Evolutionary conservation across 92 coral and sea anemone species (phyloP).

Genomic region (Isaurus tuberculatus): DNA sequence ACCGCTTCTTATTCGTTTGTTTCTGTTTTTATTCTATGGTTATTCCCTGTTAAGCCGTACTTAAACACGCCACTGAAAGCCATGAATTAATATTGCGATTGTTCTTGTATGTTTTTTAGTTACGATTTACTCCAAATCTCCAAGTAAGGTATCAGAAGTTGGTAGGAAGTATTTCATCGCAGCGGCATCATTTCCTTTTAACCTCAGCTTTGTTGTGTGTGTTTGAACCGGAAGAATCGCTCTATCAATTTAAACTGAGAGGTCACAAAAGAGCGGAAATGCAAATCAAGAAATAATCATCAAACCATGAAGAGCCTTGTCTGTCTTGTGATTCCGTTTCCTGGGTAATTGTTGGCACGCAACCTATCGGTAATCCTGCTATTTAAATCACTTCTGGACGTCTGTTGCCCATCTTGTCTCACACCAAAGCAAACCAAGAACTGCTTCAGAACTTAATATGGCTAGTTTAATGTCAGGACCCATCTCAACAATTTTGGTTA

Average conservation of each 20-base stretch:
- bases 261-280: slow-evolving; percentile 40
- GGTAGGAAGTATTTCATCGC: not conserved
- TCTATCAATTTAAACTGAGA: slow-evolving; percentile 17
- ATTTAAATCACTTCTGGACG: slow-evolving; percentile 31
- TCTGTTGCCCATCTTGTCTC: not conserved
- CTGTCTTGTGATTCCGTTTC: slow-evolving; percentile 35
- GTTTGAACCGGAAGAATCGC: slow-evolving; percentile 34
- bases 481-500: not conserved
- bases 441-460: not conserved
- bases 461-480: not conserved
- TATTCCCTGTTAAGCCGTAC: not conserved
- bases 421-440: not conserved
- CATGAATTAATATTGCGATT: not conserved
- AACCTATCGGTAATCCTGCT: not conserved
- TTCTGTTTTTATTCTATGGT: not conserved
- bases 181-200: not conserved
- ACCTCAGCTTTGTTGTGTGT: not conserved
- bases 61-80: not conserved
- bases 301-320: slow-evolving; percentile 22
- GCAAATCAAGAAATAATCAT: slow-evolving; percentile 40
- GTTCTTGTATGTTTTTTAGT: not conserved
- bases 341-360: slow-evolving; percentile 31
- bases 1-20: not conserved
- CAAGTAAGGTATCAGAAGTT: not conserved
- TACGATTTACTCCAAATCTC: not conserved